Base-by-base conservation (phyloP, 2,113 vertebrate genomes). In the Suricata suricatta region DNA sequence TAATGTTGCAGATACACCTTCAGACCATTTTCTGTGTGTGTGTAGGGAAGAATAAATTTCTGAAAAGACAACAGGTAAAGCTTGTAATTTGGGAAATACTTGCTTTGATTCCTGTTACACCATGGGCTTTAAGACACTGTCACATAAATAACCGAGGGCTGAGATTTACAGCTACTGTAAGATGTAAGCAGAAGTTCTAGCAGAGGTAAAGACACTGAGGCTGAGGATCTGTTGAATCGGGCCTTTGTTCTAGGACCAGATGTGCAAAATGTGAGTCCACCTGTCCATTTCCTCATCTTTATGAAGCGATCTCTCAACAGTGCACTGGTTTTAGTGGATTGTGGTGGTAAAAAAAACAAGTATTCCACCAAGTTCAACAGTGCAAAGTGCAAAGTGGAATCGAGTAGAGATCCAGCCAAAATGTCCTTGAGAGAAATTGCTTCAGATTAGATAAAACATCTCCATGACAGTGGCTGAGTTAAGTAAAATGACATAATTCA, bases 191-290 rank as follows among this genome's bases (percentile, higher is more conserved):
- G 79, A 50, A 64, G 21, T 52, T 33, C 66, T 47, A 57, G 25
- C 33, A 96, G 47, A 38, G 83, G 33, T 33, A 86, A 79, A 25
- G 83, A 66, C 41, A 89, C 41, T 25, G 8, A 81, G 54, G 31
- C n/a, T 7, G 57, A 29, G 81, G 14, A 52, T 82, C 81, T 82
- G 54, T 57, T 60, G 23, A 94, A 97, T 31, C 83, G 66, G n/a
- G 12, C 88, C 44, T 63, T 96, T 81, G 92, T 95, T 86, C 92
- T 19, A 88, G 7, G n/a, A 93, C 54, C 96, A 97, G 96, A 94
- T 33, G 69, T 4, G 0, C 21, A 95, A 87, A 96, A 90, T 50
- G 50, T 12, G 33, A 92, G 14, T 35, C 44, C 66, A 77, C 57
- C 69, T 44, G 74, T n/a, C 41, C 80, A 81, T 27, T 66, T 72